phyloP scores from a whole-genome alignment of 2,797 vertebrate genomes.

The Neomorphus geoffroyi region DNA sequence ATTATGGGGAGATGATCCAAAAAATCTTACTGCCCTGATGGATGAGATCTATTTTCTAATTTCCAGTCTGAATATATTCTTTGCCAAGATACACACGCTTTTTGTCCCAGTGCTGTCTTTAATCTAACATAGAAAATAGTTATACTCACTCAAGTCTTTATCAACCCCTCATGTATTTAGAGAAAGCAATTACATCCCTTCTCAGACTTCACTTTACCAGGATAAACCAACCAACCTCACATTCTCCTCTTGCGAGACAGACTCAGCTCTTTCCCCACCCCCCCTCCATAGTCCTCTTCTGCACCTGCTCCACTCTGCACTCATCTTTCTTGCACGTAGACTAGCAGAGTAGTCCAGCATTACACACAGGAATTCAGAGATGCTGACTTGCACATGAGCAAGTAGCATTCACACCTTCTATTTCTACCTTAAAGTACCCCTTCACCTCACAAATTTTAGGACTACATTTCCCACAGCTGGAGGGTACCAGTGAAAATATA shows the following conservation, averaged over 20 bases:
- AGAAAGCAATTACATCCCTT: not conserved
- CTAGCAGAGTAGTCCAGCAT: not conserved
- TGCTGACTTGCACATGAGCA: not conserved
- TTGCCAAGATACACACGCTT: not conserved
- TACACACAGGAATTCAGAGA: not conserved
- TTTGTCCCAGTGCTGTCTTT: not conserved
- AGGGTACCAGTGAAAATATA: not conserved
- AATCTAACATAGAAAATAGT: not conserved
- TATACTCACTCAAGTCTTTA: not conserved
- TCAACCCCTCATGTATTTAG: not conserved
- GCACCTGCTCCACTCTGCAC: not conserved
- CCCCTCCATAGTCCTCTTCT: not conserved
- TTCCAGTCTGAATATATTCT: not conserved
- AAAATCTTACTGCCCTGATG: not conserved
- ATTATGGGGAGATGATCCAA: not conserved
- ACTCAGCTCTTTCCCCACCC: not conserved
- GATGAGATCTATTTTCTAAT: not conserved
- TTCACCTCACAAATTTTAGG: not conserved
- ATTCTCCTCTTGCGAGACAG: accelerated
- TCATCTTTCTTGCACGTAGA: too few species aligned
- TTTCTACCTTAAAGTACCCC: not conserved
- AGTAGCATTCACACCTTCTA: not conserved
- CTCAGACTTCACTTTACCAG: not conserved
- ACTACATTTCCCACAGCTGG: not conserved
- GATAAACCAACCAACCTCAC: not conserved